Evolutionary conservation across 1,140 invertebrate genomes (phyloP), one percentile per base, ranked within the genome.

Genomic region (Drosophila setifemur): DNA sequence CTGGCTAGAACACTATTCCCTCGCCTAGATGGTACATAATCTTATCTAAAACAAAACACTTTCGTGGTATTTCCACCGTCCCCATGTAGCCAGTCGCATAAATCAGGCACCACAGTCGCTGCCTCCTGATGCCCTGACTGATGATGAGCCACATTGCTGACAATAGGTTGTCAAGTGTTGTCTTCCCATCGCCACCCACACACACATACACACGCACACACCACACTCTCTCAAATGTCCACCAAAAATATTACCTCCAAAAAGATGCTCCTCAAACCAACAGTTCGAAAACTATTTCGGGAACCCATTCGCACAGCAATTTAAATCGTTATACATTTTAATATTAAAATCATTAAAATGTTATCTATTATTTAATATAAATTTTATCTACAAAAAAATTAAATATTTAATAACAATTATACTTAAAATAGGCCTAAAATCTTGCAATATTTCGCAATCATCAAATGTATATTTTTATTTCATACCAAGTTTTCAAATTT

Each of bases 31-130:
- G 49, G 31, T 43, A 42, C 73, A 73, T 77, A 83, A 83, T 83
- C 73, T 83, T 75, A 83, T 83, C 79, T 83, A 71, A 85, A 79
- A 79, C 79, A 79, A 83, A 83, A 83, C 66, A 85, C 79, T 83
- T 79, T 81, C 63, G 37, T 43, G 26, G 49, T 47, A 54, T 69
- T 70, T 57, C 33, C 69, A 47, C 42, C 48, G 28, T 19, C 40
- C 42, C 48, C 68, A 78, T 64, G 61, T 40, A 64, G 50, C 31
- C 49, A 45, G 31, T 35, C 26, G 57, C 77, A 82, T 82, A 82
- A 82, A 82, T 82, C 79, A 83, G 48, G 37, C 60, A 49, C 23
- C 31, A 64, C 33, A 39, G 39, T 33, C 60, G 28, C 31, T 40
- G 63, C 23, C 55, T 47, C 40, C 39, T 25, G 9, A 19, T 3